Conservation (phyloP, 2,113 vertebrate species). For the Urocynchramus pylzowi region DNA sequence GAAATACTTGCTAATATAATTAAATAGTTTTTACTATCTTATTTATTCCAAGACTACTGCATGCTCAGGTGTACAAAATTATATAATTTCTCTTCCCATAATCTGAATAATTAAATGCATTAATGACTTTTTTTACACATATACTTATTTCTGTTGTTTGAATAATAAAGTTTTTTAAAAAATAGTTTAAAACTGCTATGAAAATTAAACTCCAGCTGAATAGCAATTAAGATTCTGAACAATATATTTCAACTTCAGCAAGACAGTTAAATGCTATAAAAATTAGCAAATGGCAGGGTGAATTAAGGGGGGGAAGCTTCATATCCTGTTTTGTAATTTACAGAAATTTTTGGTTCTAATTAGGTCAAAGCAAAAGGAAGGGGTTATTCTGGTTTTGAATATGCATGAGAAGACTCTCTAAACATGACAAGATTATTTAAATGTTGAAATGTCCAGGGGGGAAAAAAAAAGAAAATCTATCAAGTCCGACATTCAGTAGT, state of each 20-base stretch:
- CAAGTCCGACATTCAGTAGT: neutral
- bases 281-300: neutral
- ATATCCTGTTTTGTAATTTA: neutral
- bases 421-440: neutral
- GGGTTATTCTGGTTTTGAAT: neutral
- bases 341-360: neutral
- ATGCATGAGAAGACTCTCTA: neutral
- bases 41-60: neutral
- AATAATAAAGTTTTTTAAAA: neutral
- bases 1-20: neutral
- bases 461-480: neutral
- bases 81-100: rapidly evolving
- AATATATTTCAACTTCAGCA: neutral
- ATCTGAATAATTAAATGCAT: neutral
- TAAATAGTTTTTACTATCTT: neutral
- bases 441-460: neutral
- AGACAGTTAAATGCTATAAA: neutral
- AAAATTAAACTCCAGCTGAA: neutral
- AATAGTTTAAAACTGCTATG: neutral
- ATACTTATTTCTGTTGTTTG: neutral
- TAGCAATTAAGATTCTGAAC: neutral
- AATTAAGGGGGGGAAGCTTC: neutral
- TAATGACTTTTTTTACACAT: neutral
- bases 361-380: neutral
- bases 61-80: neutral